These are phyloP conservation scores for Notiomystis cincta DNA, from an alignment of 2,113 vertebrate species.

Conservation along the genomic window DNA sequence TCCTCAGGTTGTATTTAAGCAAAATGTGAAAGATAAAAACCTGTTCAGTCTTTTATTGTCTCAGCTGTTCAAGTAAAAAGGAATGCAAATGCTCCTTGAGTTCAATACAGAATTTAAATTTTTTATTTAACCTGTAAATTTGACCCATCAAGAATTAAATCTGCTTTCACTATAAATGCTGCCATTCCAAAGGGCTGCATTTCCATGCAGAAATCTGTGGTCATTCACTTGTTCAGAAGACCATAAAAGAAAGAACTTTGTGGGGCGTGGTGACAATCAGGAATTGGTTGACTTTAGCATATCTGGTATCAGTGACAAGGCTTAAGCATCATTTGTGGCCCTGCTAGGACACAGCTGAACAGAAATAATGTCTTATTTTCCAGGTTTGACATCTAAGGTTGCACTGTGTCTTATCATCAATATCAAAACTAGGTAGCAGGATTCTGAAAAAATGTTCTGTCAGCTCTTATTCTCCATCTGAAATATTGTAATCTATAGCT, in stretches of 20 bases:
- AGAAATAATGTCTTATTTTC: background rate
- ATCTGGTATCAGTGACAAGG: background rate
- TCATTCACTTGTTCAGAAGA: background rate
- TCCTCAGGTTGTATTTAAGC: background rate
- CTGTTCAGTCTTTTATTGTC: background rate
- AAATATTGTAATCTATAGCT: background rate
- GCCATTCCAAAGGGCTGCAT: background rate
- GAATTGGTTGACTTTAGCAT: background rate
- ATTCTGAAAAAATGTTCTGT: background rate
- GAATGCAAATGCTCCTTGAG: background rate
- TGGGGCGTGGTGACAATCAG: background rate
- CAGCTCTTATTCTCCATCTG: background rate
- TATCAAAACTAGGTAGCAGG: background rate
- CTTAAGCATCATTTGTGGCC: background rate
- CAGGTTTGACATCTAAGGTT: background rate
- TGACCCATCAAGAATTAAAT: background rate
- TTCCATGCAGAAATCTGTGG: background rate
- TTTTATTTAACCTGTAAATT: background rate
- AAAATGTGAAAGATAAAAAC: background rate
- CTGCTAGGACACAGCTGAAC: background rate
- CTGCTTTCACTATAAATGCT: background rate
- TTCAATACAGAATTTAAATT: background rate
- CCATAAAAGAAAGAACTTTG: background rate
- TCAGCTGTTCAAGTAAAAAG: background rate
- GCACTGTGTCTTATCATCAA: background rate